Base-by-base conservation (phyloP, 2,888 invertebrate genomes). In the Azorinus chamasolen region DNA sequence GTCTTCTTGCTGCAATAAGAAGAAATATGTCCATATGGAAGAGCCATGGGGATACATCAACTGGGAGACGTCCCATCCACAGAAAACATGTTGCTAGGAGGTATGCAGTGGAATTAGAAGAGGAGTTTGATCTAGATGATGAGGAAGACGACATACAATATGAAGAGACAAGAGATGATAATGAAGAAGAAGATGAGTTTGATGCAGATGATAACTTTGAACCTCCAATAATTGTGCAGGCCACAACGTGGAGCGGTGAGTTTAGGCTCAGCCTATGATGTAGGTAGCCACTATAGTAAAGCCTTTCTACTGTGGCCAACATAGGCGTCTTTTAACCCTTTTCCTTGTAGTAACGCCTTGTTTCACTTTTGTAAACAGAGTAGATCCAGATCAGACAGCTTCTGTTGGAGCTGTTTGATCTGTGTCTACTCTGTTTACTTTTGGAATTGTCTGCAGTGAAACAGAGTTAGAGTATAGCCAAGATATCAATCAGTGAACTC, bases 21-120 rank as follows among this genome's bases (percentile, higher is more conserved):
- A 57, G 71, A 8, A 85, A 77, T 41, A 63, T 86, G 48, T 87
- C 86, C 2, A 68, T 86, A 41, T 88, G 88, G 88, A 79, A 78
- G 45, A 74, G 80, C 54, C 86, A 87, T 22, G 59, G 70, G 16
- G 82, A 78, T 37, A 58, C 51, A 5, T 63, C 64, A n/a, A 24
- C 32, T 3, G 41, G 63, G 16, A 59, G 64, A 20, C 41, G 63
- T 8, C 25, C 50, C 2, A 41, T 51, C 14, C 16, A 20, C 14
- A 66, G 54, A 39, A 53, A 20, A 4, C 45, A 32, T n/a, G 50
- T 57, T n/a, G 27, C 24, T 37, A 20, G 16, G 10, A 50, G 58
- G 27, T 25, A 51, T 18, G 61, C 63, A 14, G 46, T 45, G 5
- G 46, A 51, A 16, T 55, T 32, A 32, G 69, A 61, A 16, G 57